Evolutionary conservation across 2,888 invertebrate species (phyloP).

Genomic region (Alentia gelatinosa): DNA sequence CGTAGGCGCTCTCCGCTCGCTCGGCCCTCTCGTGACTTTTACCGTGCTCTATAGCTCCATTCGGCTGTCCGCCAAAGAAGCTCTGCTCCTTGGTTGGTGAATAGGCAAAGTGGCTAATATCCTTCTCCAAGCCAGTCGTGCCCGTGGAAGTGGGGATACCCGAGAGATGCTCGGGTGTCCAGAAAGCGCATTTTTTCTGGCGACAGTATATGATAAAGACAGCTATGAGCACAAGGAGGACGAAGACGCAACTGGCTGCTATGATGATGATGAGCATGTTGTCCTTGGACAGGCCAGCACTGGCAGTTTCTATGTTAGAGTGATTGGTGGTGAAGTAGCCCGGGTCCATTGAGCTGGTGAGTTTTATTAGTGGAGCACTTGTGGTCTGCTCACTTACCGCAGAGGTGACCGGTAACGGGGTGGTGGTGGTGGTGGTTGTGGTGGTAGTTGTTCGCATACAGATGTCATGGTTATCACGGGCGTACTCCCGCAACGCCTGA

Average conservation of each 20-base stretch:
- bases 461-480: not conserved
- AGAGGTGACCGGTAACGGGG: not conserved
- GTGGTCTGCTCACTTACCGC: constrained; percentile 8
- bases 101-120: not conserved
- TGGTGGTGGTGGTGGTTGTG: constrained; percentile 18
- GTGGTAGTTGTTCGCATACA: not conserved
- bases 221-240: constrained; percentile 40
- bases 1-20: not conserved
- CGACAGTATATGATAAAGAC: constrained; percentile 39
- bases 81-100: constrained; percentile 34
- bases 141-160: not conserved
- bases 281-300: not conserved
- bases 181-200: constrained; percentile 54
- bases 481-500: not conserved
- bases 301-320: not conserved
- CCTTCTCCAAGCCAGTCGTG: not conserved
- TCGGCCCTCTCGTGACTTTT: not conserved
- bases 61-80: not conserved
- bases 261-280: not conserved
- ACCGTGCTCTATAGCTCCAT: not conserved
- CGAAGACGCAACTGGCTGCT: constrained; percentile 31
- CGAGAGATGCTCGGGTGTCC: constrained; percentile 38
- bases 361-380: not conserved
- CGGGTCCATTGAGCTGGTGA: constrained; percentile 24
- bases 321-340: not conserved